Evolutionary conservation across 2,113 vertebrate genomes (phyloP).

Genomic region (Asarcornis scutulata): DNA sequence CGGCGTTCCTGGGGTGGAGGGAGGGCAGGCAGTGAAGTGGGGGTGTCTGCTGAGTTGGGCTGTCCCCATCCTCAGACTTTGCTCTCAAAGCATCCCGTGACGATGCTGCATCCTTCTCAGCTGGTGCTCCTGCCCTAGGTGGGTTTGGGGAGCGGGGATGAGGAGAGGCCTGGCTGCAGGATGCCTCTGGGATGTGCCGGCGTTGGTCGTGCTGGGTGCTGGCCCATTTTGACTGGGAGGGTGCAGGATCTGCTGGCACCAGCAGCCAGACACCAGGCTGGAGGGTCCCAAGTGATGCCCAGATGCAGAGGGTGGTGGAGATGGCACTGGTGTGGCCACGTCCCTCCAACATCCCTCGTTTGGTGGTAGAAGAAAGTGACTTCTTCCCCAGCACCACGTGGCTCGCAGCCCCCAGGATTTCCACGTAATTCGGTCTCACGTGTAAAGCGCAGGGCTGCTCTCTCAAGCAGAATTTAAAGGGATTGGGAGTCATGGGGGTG

Average conservation of each 20-base stretch:
- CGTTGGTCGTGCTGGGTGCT: background rate
- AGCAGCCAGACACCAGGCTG: background rate
- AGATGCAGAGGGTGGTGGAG: background rate
- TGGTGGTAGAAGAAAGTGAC: background rate
- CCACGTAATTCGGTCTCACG: accelerated
- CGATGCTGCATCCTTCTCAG: accelerated
- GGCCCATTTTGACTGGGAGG: accelerated
- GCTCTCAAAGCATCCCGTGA: background rate
- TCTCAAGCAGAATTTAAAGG: background rate
- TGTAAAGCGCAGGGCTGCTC: background rate
- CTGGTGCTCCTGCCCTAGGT: background rate
- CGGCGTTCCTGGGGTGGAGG: background rate
- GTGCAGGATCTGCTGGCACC: accelerated
- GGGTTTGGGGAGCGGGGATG: background rate
- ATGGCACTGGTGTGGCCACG: background rate
- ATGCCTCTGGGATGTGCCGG: accelerated
- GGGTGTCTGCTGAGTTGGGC: accelerated
- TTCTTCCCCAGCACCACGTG: accelerated
- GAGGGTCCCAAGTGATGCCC: accelerated
- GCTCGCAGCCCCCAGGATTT: background rate
- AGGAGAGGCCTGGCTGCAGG: background rate
- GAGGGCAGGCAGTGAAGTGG: background rate
- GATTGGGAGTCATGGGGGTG: background rate
- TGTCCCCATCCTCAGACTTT: background rate
- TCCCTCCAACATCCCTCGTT: background rate